Conservation (phyloP, 35 echinoderm and acorn worm species). For the Apostichopus californicus region DNA sequence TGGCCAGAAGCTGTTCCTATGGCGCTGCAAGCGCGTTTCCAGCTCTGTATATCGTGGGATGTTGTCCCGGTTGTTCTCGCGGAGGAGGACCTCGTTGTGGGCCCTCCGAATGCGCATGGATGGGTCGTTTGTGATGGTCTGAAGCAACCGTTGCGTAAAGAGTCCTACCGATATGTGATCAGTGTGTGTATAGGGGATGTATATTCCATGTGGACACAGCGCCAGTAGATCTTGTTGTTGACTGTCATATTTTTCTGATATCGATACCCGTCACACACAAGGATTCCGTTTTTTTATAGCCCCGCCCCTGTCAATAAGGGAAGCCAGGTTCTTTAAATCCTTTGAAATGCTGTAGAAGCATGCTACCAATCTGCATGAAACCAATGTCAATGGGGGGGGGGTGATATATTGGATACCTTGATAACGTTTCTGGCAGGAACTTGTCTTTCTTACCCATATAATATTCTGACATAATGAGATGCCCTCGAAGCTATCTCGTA, state of each 20-base stretch:
- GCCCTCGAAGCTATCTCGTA: too few relatives aligned
- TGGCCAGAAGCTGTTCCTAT: constrained; percentile 24
- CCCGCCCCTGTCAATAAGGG: too few relatives aligned
- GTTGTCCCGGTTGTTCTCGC: constrained; percentile 13
- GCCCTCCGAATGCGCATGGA: constrained; percentile 32
- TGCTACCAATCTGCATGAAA: too few relatives aligned
- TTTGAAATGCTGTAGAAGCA: too few relatives aligned
- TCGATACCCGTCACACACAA: neutral
- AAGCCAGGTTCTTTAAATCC: too few relatives aligned
- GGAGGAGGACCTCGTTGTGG: neutral
- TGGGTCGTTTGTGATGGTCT: neutral
- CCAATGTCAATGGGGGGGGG: too few relatives aligned
- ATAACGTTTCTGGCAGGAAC: too few relatives aligned
- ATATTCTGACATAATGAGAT: too few relatives aligned
- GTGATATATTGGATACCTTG: too few relatives aligned
- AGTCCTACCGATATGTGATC: neutral
- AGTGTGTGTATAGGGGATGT: neutral
- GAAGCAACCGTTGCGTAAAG: neutral
- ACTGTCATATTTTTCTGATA: neutral
- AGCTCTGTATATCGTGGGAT: constrained; percentile 27
- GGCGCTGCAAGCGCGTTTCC: constrained; percentile 21
- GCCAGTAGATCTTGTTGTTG: constrained; percentile 29
- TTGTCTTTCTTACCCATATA: too few relatives aligned
- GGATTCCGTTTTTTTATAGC: neutral
- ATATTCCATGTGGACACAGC: neutral